These are phyloP conservation scores for Bombus waltoni DNA, from an alignment of 1,140 invertebrate species.

Conservation along the genomic window DNA sequence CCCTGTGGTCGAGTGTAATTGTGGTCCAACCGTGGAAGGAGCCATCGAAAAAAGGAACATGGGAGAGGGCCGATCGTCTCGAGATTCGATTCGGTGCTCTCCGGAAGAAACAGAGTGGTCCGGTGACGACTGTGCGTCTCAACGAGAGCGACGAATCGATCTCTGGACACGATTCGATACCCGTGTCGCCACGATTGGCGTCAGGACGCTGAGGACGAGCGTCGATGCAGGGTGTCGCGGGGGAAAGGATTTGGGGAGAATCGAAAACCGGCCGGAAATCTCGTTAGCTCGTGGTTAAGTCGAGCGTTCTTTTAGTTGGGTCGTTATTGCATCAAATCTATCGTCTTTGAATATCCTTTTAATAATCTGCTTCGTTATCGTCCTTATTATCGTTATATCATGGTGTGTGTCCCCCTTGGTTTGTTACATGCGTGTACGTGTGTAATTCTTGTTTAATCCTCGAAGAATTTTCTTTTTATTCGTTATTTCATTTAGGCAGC, in stretches of 20 bases:
- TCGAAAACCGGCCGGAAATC: slow-evolving; percentile 22
- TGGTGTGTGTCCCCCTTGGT: not conserved
- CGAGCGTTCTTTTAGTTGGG: not conserved
- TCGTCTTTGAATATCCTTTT: not conserved
- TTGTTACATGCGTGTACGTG: not conserved
- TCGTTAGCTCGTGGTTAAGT: slow-evolving; percentile 1
- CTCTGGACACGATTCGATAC: not conserved
- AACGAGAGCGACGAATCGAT: not conserved
- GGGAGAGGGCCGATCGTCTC: not conserved
- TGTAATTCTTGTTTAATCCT: slow-evolving; percentile 19
- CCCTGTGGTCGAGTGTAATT: slow-evolving; percentile 10
- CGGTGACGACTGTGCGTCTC: slow-evolving; percentile 21
- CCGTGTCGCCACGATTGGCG: not conserved
- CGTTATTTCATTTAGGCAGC: slow-evolving; percentile 63
- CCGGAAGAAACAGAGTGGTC: not conserved
- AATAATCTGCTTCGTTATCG: not conserved
- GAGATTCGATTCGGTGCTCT: not conserved
- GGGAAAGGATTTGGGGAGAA: not conserved
- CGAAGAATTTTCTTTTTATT: slow-evolving; percentile 13
- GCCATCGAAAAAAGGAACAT: slow-evolving; percentile 28
- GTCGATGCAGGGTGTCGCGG: not conserved
- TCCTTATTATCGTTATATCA: not conserved
- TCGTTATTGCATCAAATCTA: slow-evolving; percentile 8
- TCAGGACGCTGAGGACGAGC: not conserved
- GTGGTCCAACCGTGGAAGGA: not conserved